phyloP scores from a whole-genome alignment of 2,113 vertebrate species.

The Catharus minimus region DNA sequence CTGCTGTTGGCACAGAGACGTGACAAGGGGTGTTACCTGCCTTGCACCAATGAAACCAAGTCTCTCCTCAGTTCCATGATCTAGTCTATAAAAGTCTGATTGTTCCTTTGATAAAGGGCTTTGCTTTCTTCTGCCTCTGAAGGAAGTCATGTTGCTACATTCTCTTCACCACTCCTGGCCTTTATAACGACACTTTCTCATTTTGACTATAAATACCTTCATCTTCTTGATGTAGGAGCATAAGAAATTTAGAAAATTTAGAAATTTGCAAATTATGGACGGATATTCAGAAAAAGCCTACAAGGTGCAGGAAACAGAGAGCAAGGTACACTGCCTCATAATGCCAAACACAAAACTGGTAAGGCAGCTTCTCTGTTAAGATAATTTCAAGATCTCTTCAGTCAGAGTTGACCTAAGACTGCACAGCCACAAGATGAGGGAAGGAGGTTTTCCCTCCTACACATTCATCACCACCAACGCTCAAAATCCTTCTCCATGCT shows the following conservation, averaged over 20 bases:
- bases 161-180: too few relatives aligned
- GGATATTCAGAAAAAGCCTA: not conserved
- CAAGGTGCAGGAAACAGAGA: not conserved
- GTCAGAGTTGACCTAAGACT: not conserved
- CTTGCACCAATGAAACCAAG: too few relatives aligned
- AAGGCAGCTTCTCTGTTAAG: not conserved
- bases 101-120: too few relatives aligned
- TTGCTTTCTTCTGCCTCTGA: too few relatives aligned
- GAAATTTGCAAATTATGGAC: not conserved
- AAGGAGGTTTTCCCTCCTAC: not conserved
- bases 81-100: too few relatives aligned
- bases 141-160: too few relatives aligned
- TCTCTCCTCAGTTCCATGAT: too few relatives aligned
- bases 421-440: not conserved
- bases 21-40: too few relatives aligned
- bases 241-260: not conserved
- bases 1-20: too few relatives aligned
- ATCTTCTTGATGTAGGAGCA: not conserved
- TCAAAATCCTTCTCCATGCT: not conserved
- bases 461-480: rapidly evolving
- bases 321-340: not conserved
- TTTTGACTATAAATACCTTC: not conserved
- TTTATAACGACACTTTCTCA: not conserved
- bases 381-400: not conserved
- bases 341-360: not conserved